Evolutionary conservation across 2,797 vertebrate species (phyloP).

Genomic region (Phalanger gymnotis): DNA sequence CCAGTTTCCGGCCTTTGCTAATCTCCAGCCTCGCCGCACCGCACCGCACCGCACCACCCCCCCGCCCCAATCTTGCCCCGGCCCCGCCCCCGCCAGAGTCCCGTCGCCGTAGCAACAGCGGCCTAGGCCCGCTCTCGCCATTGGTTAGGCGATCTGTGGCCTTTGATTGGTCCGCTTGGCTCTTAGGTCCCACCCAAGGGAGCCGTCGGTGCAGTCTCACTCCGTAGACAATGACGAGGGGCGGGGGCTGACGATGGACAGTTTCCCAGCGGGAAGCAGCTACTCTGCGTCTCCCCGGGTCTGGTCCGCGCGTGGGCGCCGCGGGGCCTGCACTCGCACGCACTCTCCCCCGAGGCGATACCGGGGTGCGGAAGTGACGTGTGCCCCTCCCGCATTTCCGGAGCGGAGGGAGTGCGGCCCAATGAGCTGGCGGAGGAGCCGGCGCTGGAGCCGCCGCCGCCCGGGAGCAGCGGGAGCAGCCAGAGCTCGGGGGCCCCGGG

Average conservation of each 20-base stretch:
- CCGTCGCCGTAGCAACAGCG: neutral
- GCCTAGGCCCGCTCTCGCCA: neutral
- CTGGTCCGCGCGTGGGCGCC: too few species aligned
- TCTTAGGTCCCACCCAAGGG: neutral
- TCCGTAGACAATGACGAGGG: neutral
- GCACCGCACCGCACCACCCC: too few species aligned
- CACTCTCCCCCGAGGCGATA: too few species aligned
- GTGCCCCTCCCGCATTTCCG: neutral
- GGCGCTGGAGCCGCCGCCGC: neutral
- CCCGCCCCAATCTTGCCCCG: too few species aligned
- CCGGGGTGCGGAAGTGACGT: neutral
- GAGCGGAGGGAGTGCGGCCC: neutral
- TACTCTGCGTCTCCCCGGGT: too few species aligned
- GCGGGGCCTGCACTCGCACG: too few species aligned
- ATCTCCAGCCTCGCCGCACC: too few species aligned
- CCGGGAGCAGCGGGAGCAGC: neutral
- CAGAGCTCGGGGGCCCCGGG: neutral
- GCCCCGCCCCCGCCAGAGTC: neutral
- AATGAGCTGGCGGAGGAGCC: neutral
- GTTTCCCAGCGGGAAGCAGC: neutral
- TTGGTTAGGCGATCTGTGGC: neutral
- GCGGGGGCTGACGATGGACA: too few species aligned
- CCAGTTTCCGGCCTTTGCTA: too few species aligned
- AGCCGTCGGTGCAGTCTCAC: neutral
- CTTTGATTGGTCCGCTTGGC: neutral